A percentile compares a stretch with the other conserved stretches of the same genome.
phyloP scores from a whole-genome alignment of 2,888 invertebrate species.

The Nebria brevicollis region DNA sequence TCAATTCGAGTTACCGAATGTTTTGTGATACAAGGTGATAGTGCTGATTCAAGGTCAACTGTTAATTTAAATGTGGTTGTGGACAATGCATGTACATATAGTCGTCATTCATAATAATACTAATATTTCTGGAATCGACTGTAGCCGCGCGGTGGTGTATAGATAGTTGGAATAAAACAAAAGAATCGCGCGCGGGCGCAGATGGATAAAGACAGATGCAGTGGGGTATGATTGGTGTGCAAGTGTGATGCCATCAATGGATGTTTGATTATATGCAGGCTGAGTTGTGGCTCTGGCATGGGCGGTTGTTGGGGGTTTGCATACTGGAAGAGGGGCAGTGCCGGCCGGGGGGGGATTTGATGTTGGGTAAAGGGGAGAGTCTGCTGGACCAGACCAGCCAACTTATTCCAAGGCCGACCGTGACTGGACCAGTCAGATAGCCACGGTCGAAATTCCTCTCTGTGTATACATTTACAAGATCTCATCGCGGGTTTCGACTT shows the following conservation, averaged over 20 bases:
- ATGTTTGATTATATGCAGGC: slow-evolving; percentile 17
- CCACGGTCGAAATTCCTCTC: slow-evolving; percentile 35
- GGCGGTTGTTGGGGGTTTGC: background rate
- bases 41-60: too few relatives aligned
- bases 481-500: background rate
- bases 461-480: background rate
- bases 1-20: too few relatives aligned
- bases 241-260: background rate
- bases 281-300: background rate
- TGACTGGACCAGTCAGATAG: slow-evolving; percentile 44
- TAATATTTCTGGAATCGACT: background rate
- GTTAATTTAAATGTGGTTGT: background rate
- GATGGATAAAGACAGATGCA: background rate
- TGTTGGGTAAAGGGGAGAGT: slow-evolving; percentile 10
- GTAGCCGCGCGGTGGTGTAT: background rate
- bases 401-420: slow-evolving; percentile 38
- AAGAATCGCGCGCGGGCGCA: background rate
- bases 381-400: slow-evolving; percentile 19
- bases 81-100: background rate
- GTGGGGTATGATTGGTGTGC: slow-evolving; percentile 6
- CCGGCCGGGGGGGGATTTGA: background rate
- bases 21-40: too few relatives aligned
- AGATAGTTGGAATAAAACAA: slow-evolving; percentile 1
- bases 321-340: background rate
- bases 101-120: background rate